Base-by-base conservation (phyloP, 2,888 invertebrate species). In the Lepidocyrtoides sp. region DNA sequence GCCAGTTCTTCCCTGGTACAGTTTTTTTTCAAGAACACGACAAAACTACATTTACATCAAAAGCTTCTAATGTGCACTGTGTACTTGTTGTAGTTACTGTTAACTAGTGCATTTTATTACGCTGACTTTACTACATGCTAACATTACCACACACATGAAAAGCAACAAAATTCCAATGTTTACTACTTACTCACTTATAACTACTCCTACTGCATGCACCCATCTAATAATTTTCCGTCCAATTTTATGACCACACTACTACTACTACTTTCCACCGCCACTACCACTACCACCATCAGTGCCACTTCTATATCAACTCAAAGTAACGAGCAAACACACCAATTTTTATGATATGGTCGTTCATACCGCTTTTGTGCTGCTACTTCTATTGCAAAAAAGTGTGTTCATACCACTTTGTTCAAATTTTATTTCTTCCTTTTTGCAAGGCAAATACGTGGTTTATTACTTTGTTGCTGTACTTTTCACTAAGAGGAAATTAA, bases 401-500 rank as follows among this genome's bases (percentile, higher is more conserved):
- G 54, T 23, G 60, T 23, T 10, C 8, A 23, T 2, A 26, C 26
- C 26, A 60, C 5, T 20, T 23, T 60, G 60, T 60, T 23, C 60
- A 60, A 60, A 14, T 60, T 60, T 60, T 41, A 41, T 60, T 60
- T 26, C 44, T 72, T 72, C 36, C 44, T 72, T 66, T 14, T 32
- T 17, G 1, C 2, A 14, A n/a, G 8, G 5, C 5, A 32, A 29
- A 14, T 51, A 26, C 60, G 20, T 8, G 14, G 26, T 60, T 60
- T 60, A 60, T 60, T 60, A 60, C 60, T 26, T 23, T 8, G 10
- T 8, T 60, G 51, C 75, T 60, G 23, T 23, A 77, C 48, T 75
- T 77, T 77, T 51, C 26, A 77, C 75, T 48, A 20, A 48, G 75
- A 8, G 48, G 51, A 60, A 77, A 77, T 77, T 77, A 77, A 77